These are phyloP conservation scores for Scaptomyza reducta DNA, from an alignment of 2,888 invertebrate genomes.

Conservation along the genomic window DNA sequence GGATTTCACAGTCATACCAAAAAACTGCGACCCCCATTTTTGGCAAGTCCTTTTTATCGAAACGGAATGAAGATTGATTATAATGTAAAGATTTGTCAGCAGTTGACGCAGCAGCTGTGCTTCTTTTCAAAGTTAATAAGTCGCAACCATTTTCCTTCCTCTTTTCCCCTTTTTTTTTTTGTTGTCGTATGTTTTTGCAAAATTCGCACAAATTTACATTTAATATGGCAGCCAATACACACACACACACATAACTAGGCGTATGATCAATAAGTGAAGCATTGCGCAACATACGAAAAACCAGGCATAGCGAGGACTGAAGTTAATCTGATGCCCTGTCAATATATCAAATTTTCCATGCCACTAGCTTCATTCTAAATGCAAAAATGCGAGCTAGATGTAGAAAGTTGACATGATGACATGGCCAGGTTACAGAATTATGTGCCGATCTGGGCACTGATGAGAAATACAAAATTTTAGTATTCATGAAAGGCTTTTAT, in stretches of 20 bases:
- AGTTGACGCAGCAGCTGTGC: conserved; percentile 24
- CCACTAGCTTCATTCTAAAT: conserved; percentile 27
- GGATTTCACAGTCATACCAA: conserved; percentile 41
- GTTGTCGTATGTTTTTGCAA: conserved; percentile 39
- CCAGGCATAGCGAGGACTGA: conserved; percentile 11
- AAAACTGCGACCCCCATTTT: conserved; percentile 36
- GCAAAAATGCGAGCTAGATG: background rate
- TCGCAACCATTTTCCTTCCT: conserved; percentile 51
- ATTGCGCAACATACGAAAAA: conserved; percentile 10
- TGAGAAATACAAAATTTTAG: background rate
- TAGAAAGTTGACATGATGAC: conserved; percentile 14
- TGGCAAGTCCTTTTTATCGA: conserved; percentile 15
- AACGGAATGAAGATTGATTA: conserved; percentile 72
- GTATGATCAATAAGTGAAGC: conserved; percentile 53
- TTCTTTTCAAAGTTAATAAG: conserved; percentile 62
- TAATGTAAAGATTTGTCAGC: conserved; percentile 58
- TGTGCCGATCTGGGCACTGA: too few relatives aligned
- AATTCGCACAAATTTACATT: conserved; percentile 69
- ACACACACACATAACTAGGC: conserved; percentile 15
- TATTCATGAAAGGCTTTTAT: too few relatives aligned
- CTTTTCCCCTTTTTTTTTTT: background rate
- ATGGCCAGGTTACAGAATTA: conserved; percentile 38
- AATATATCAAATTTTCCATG: conserved; percentile 52
- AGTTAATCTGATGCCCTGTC: conserved; percentile 43
- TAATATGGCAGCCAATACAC: conserved; percentile 36